A percentile compares a stretch with the other conserved stretches of the same genome.
Evolutionary conservation across 2,888 invertebrate species (phyloP).

Genomic region (Mesorhabditis spiculigera): DNA sequence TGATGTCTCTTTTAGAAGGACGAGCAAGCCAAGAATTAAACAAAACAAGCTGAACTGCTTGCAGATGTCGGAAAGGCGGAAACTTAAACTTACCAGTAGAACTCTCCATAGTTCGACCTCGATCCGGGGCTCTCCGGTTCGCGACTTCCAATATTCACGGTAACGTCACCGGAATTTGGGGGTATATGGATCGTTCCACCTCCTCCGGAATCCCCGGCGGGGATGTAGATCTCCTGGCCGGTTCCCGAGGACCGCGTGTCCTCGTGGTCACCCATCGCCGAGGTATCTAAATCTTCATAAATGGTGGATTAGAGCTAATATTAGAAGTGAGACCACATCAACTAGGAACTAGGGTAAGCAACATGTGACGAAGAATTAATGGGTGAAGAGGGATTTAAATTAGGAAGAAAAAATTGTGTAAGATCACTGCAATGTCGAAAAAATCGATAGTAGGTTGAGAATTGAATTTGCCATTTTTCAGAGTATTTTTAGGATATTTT

Average conservation of each 20-base stretch:
- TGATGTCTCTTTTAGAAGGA: too few species aligned
- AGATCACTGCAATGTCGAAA: too few species aligned
- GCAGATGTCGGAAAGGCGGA: too few species aligned
- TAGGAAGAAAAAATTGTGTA: too few species aligned
- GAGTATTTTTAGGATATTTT: neutral
- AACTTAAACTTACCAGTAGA: constrained; percentile 46
- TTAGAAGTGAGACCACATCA: too few species aligned
- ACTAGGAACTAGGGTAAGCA: too few species aligned
- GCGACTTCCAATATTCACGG: constrained; percentile 8
- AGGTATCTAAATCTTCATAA: neutral
- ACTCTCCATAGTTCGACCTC: constrained; percentile 54
- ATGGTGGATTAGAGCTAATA: too few species aligned
- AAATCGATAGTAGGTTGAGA: too few species aligned
- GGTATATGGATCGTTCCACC: constrained; percentile 35
- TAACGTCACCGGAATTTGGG: constrained; percentile 12
- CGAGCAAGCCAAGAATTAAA: too few species aligned
- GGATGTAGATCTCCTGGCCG: constrained; percentile 4
- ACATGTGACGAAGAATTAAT: too few species aligned
- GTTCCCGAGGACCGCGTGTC: constrained; percentile 35
- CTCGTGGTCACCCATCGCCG: constrained; percentile 38
- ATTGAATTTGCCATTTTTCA: neutral
- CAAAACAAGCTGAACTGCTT: too few species aligned
- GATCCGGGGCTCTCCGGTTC: constrained; percentile 52
- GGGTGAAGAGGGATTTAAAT: too few species aligned
- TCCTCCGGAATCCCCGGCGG: constrained; percentile 15